Evolutionary conservation across 2,888 invertebrate genomes (phyloP).

Genomic region (Calliscelio sp.): DNA sequence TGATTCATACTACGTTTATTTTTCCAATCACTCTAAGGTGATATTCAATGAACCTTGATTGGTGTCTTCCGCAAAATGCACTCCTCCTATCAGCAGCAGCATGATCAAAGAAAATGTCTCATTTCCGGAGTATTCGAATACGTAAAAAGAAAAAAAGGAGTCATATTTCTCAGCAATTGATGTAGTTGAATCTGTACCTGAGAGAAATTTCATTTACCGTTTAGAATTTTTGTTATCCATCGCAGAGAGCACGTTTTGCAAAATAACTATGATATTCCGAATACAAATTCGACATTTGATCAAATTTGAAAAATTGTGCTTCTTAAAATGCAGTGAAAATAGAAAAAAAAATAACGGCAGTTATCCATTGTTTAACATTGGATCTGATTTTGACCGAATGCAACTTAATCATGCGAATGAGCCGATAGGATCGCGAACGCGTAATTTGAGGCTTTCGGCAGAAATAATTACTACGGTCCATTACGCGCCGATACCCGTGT

Average conservation of each 20-base stretch:
- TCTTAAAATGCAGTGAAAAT: too few relatives aligned
- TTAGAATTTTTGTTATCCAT: slow-evolving; percentile 31
- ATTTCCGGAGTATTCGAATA: slow-evolving; percentile 63
- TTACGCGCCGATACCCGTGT: slow-evolving; percentile 63
- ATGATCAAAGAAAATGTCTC: slow-evolving; percentile 52
- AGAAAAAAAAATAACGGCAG: too few relatives aligned
- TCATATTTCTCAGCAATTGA: slow-evolving; percentile 48
- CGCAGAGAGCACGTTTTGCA: not conserved
- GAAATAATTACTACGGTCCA: slow-evolving; percentile 77
- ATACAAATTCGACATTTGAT: not conserved
- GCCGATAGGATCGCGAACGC: slow-evolving; percentile 76
- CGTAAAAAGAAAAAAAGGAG: slow-evolving; percentile 44
- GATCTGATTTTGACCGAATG: slow-evolving; percentile 67
- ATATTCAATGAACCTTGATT: slow-evolving; percentile 50
- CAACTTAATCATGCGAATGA: slow-evolving; percentile 76
- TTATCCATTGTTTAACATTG: slow-evolving; percentile 61
- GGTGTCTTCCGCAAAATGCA: slow-evolving; percentile 54
- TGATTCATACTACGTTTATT: slow-evolving; percentile 43
- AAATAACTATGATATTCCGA: not conserved
- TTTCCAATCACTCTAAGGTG: slow-evolving; percentile 29
- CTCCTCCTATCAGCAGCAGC: slow-evolving; percentile 51
- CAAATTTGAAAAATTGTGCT: too few relatives aligned
- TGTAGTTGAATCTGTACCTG: slow-evolving; percentile 53
- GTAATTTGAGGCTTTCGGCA: slow-evolving; percentile 77
- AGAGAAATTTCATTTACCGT: slow-evolving; percentile 53